Percentiles rank a stretch among this genome's conserved stretches.
Conservation (phyloP, 2,797 vertebrate species). For the Parambassis ranga region DNA sequence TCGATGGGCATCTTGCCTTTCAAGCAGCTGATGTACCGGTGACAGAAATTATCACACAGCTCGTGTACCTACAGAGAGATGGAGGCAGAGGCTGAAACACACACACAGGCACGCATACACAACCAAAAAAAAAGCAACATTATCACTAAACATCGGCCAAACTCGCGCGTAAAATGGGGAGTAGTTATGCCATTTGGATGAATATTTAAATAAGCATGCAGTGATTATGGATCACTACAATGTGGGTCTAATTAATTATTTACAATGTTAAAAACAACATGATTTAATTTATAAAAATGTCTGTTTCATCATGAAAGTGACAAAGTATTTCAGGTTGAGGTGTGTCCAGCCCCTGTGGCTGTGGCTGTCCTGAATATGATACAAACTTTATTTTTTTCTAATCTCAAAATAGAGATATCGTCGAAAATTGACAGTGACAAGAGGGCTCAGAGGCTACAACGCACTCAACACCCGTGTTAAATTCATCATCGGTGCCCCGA, state of each 20-base stretch:
- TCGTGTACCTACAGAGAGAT: constrained; percentile 91
- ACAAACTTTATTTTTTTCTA: constrained; percentile 80
- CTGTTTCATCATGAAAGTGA: too few relatives aligned
- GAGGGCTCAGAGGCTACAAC: constrained; percentile 93
- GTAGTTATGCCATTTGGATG: too few relatives aligned
- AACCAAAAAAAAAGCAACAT: constrained; percentile 46
- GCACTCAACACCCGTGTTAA: constrained; percentile 96
- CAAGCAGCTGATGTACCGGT: constrained; percentile 99
- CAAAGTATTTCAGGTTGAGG: neutral
- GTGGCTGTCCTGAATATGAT: constrained; percentile 79
- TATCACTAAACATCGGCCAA: too few relatives aligned
- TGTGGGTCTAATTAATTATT: too few relatives aligned
- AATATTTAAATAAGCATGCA: too few relatives aligned
- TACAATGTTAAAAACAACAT: too few relatives aligned
- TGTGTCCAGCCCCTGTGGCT: constrained; percentile 45
- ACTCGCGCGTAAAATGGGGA: too few relatives aligned
- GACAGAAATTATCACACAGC: constrained; percentile 99
- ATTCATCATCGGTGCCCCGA: constrained; percentile 92
- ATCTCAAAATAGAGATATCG: constrained; percentile 97
- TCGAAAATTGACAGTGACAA: constrained; percentile 98
- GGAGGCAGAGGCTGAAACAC: constrained; percentile 52
- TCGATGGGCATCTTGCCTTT: constrained; percentile 99
- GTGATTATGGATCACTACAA: too few relatives aligned
- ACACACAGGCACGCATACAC: constrained; percentile 83
- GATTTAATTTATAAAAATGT: too few relatives aligned